Percentiles rank a stretch among this genome's conserved stretches.
phyloP scores from a whole-genome alignment of 2,888 invertebrate genomes.

The Nomada fabriciana region DNA sequence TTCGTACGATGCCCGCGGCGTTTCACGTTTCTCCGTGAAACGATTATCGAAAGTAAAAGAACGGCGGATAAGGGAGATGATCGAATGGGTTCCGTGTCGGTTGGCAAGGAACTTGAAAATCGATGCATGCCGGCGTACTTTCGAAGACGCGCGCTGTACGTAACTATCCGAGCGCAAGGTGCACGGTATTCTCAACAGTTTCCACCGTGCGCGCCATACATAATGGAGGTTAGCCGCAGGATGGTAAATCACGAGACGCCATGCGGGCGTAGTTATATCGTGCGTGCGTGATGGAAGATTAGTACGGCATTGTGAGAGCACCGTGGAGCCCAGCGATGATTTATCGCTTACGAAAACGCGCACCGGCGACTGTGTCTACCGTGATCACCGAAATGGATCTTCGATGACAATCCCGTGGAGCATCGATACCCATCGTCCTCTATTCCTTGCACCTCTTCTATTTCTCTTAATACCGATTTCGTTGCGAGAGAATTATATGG shows the following conservation, averaged over 20 bases:
- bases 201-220: conserved; percentile 82
- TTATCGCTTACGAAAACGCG: conserved; percentile 77
- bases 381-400: conserved; percentile 62
- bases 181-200: conserved; percentile 82
- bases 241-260: conserved; percentile 84
- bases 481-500: too few relatives aligned
- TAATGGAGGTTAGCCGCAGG: conserved; percentile 84
- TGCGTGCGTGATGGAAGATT: conserved; percentile 84
- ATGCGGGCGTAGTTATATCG: conserved; percentile 84
- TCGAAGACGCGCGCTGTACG: conserved; percentile 67
- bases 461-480: too few relatives aligned
- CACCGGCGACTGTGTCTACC: conserved; percentile 51
- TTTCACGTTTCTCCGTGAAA: neutral
- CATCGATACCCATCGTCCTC: neutral
- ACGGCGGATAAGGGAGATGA: conserved; percentile 16
- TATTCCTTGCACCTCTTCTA: neutral
- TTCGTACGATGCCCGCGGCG: neutral
- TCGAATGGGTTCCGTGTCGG: conserved; percentile 26
- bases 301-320: conserved; percentile 83
- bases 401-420: conserved; percentile 34
- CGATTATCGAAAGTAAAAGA: conserved; percentile 25
- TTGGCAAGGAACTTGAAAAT: conserved; percentile 52
- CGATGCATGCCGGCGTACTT: conserved; percentile 62
- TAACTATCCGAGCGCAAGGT: conserved; percentile 78
- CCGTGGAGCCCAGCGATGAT: conserved; percentile 81